Percentiles rank a stretch among this genome's conserved stretches.
Evolutionary conservation across 2,888 invertebrate genomes (phyloP).

Genomic region (Tribolium freemani): DNA sequence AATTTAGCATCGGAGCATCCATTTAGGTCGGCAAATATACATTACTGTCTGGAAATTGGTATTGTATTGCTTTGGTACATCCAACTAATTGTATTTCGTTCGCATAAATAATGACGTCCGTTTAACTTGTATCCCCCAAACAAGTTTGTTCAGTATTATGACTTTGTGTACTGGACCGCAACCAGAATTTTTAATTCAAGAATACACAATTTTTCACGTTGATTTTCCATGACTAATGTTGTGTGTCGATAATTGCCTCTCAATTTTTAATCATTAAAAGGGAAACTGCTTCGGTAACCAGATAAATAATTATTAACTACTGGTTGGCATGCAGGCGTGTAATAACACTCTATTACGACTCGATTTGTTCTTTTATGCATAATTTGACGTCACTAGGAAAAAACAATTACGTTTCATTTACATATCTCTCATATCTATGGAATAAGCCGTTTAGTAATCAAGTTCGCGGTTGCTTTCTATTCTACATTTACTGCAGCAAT

Average conservation of each 20-base stretch:
- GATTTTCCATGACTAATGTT: not conserved
- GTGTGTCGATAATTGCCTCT: not conserved
- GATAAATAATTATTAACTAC: no score
- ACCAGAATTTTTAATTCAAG: not conserved
- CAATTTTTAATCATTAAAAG: no score
- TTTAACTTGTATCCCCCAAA: slow-evolving; percentile 25
- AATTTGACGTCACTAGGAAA: not conserved
- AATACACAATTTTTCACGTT: not conserved
- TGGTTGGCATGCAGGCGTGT: no score
- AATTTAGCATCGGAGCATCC: slow-evolving; percentile 18
- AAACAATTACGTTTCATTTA: not conserved
- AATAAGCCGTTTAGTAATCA: not conserved
- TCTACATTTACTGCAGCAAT: not conserved
- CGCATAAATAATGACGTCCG: slow-evolving; percentile 39
- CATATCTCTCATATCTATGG: not conserved
- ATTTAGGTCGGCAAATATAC: slow-evolving; percentile 26
- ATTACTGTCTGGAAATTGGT: slow-evolving; percentile 29
- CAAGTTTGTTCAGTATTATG: slow-evolving; percentile 22
- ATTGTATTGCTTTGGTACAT: slow-evolving; percentile 31
- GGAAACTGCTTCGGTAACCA: no score
- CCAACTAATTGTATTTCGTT: slow-evolving; percentile 36
- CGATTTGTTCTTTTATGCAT: not conserved
- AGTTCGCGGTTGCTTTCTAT: slow-evolving; percentile 11
- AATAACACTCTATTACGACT: no score
- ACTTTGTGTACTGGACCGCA: slow-evolving; percentile 10